A percentile compares a stretch with the other conserved stretches of the same genome.
Conservation (phyloP, 2,797 vertebrate species). For the Aeoliscus strigatus region DNA sequence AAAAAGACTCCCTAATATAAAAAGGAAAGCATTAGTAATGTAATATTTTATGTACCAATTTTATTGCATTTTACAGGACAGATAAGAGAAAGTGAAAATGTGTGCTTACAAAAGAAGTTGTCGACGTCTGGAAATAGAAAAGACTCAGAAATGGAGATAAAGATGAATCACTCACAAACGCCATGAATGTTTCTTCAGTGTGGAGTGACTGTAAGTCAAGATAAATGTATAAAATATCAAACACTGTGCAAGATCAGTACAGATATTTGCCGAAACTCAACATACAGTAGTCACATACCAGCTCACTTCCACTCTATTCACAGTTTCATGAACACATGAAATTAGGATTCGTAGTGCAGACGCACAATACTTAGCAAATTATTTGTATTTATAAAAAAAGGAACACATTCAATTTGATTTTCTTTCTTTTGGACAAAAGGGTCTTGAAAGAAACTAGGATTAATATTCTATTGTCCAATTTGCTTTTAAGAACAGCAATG, state of each 20-base stretch:
- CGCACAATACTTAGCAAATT: conserved; percentile 16
- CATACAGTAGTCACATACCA: conserved; percentile 23
- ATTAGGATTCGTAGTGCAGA: conserved; percentile 22
- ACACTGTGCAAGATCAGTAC: conserved; percentile 35
- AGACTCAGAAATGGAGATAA: conserved; percentile 38
- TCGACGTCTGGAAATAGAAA: conserved; percentile 56
- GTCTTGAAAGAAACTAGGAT: conserved; percentile 6
- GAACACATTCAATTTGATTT: conserved; percentile 53
- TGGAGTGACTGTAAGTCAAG: conserved; percentile 2
- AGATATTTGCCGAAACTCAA: conserved; percentile 17
- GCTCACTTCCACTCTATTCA: conserved; percentile 18
- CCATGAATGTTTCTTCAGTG: conserved; percentile 7
- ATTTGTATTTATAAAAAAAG: conserved; percentile 6
- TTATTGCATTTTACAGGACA: conserved; percentile 94
- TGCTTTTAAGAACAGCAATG: conserved; percentile 5
- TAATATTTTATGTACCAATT: conserved; percentile 79
- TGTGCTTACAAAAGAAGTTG: conserved; percentile 71
- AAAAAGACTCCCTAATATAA: conserved; percentile 29
- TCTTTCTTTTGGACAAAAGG: conserved; percentile 15
- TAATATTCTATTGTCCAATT: conserved; percentile 3
- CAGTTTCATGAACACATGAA: conserved; percentile 23
- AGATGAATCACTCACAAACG: conserved; percentile 44
- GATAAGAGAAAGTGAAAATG: conserved; percentile 87
- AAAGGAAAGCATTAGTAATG: conserved; percentile 33
- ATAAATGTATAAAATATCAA: conserved; percentile 31